Evolutionary conservation across 2,888 invertebrate species (phyloP), one percentile per base, ranked within the genome.

Genomic region (Tineola bisselliella): DNA sequence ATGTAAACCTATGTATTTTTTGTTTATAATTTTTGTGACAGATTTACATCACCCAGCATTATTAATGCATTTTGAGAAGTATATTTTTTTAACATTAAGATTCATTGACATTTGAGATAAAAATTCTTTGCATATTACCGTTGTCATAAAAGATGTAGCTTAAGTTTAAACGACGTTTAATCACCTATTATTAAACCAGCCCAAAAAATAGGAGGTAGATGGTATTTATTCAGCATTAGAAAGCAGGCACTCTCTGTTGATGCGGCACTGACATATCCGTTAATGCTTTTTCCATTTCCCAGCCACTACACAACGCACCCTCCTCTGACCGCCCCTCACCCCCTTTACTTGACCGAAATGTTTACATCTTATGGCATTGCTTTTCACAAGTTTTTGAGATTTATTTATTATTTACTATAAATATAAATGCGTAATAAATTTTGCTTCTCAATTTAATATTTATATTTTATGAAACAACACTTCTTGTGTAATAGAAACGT

Each of bases 201-300:
- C 71, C 70, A 64, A 30, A 13, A 66, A 70, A 70, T 70, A 77
- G 74, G 75, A 74, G 76, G 77, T 75, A 72, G 78, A 76, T 76
- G 74, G 77, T 83, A 83, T 84, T 84, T 84, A 84, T 82, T 82
- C 82, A 84, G 77, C 80, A 81, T 81, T 79, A 79, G 83, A 81
- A 77, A 79, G 79, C 78, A 78, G 81, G 82, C 84, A 84, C 84
- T 84, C 81, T 76, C 75, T 77, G 77, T 75, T 84, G 84, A 84
- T 80, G 81, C 82, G 81, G 74, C 79, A 74, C 81, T 87, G 86
- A 84, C 84, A 84, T 79, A 84, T 86, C 84, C 84, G 86, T 79
- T 87, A 87, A 88, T 87, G 87, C 84, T 83, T 86, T 84, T 86
- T 82, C 87, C 86, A 86, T 87, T 84, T 81, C 81, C 80, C 76